These are phyloP conservation scores for Parotia lawesii DNA, from an alignment of 2,113 vertebrate species.

Conservation along the genomic window DNA sequence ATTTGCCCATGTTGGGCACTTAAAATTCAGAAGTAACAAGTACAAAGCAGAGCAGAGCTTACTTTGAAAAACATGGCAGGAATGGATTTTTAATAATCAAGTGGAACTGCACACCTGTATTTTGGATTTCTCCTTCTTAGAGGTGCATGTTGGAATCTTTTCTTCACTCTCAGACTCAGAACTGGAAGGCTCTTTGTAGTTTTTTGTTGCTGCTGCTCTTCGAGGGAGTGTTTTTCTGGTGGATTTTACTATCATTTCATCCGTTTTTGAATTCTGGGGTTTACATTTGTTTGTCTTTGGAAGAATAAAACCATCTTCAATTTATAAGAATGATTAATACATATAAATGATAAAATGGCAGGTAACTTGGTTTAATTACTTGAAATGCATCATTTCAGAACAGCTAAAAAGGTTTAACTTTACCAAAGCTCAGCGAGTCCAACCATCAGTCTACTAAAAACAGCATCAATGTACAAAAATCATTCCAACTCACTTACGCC, in stretches of 20 bases:
- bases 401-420: not conserved
- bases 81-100: not conserved
- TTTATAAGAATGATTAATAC: not conserved
- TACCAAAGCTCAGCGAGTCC: not conserved
- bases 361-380: not conserved
- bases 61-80: not conserved
- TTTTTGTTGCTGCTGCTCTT: constrained; percentile 76
- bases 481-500: not conserved
- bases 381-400: not conserved
- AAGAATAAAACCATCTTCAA: constrained; percentile 14
- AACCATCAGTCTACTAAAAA: not conserved
- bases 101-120: constrained; percentile 25
- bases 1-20: not conserved
- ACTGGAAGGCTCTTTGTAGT: constrained; percentile 82
- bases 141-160: not conserved
- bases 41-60: not conserved
- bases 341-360: not conserved
- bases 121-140: constrained; percentile 22
- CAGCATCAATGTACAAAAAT: not conserved
- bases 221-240: constrained; percentile 67
- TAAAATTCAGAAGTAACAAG: not conserved
- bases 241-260: not conserved
- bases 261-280: not conserved
- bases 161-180: constrained; percentile 70
- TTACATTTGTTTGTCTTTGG: constrained; percentile 33